Base-by-base conservation (phyloP, 1,140 invertebrate species). In the Zaprionus gabonicus region DNA sequence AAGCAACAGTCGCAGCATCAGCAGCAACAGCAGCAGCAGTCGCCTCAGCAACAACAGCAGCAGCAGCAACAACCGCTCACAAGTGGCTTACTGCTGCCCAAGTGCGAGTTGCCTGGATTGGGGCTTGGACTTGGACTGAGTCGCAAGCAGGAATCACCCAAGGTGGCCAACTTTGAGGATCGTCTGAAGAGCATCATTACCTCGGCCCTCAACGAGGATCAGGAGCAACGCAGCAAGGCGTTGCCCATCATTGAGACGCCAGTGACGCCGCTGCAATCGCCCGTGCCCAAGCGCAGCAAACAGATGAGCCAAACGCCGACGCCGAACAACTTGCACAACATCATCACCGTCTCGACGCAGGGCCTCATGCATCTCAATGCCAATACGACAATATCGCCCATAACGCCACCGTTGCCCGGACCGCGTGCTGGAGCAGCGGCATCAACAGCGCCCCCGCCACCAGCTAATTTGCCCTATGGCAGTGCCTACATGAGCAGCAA, bases 161-260 rank as follows among this genome's bases (percentile, higher is more conserved):
- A 96, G 83, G 96, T 97, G 25, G 96, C 96, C 23, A 97, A 98
- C 93, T 98, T 97, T 91, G 97, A 98, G 91, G 97, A 98, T 92
- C 94, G 97, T n/a, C 94, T 98, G 4, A 98, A 98, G 93, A 97
- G 96, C 92, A 98, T 98, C 58, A 98, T 98, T 62, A 98, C 97
- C 4, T 97, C 96, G 44, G 97, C 97, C 20, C 92, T 98, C 4
- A 98, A 98, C 92, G 97, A 98, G 91, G 97, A 98, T 92, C 95
- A 96, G 70, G 94, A 95, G 67, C 94, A 94, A 71, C 93, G 95
- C 34, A 88, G 95, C 69, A 88, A 88, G 66, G 85, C 84, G 9
- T 5, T 75, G 65, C 66, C 60, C 38, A 71, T 49, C 3, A 70
- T 85, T 0, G 73, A 80, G 25, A 4, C 74, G 23, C 66, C 71